Evolutionary conservation across 2,888 invertebrate species (phyloP).

Genomic region (Brenthis daphne): DNA sequence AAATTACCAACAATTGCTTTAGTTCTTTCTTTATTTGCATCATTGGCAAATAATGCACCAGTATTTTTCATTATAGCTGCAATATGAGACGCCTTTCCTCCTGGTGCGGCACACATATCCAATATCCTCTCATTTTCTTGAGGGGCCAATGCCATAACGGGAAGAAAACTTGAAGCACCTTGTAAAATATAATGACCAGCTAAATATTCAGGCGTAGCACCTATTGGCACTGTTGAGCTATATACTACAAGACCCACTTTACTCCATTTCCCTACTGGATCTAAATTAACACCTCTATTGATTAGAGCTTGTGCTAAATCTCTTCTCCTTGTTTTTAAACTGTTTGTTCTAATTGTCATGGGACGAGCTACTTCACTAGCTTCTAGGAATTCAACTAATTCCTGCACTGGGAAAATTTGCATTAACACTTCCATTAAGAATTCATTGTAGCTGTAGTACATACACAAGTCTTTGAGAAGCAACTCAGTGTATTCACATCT

Average conservation of each 20-base stretch:
- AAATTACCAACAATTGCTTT: constrained; percentile 98
- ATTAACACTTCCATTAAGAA: constrained; percentile 96
- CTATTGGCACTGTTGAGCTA: constrained; percentile 97
- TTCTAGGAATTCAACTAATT: constrained; percentile 96
- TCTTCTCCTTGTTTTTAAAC: constrained; percentile 94
- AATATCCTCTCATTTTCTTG: constrained; percentile 96
- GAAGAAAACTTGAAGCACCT: constrained; percentile 97
- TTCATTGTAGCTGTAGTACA: constrained; percentile 98
- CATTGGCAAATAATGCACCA: constrained; percentile 97
- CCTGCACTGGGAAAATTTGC: constrained; percentile 92
- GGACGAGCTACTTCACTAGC: constrained; percentile 97
- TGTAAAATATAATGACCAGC: constrained; percentile 98
- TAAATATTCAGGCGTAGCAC: constrained; percentile 99
- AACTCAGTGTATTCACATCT: constrained; percentile 92
- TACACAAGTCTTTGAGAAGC: constrained; percentile 92
- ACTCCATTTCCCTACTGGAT: constrained; percentile 99
- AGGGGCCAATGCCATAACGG: constrained; percentile 98
- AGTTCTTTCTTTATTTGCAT: constrained; percentile 93
- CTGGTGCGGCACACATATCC: constrained; percentile 99
- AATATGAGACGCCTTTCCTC: constrained; percentile 99
- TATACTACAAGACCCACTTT: constrained; percentile 98
- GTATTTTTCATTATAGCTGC: constrained; percentile 99
- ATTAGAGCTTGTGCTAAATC: constrained; percentile 97
- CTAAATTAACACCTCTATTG: constrained; percentile 97
- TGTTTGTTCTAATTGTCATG: constrained; percentile 97